Evolutionary conservation across 2,888 invertebrate genomes (phyloP), one percentile per base, ranked within the genome.

Genomic region (Trissoscelio sp.): DNA sequence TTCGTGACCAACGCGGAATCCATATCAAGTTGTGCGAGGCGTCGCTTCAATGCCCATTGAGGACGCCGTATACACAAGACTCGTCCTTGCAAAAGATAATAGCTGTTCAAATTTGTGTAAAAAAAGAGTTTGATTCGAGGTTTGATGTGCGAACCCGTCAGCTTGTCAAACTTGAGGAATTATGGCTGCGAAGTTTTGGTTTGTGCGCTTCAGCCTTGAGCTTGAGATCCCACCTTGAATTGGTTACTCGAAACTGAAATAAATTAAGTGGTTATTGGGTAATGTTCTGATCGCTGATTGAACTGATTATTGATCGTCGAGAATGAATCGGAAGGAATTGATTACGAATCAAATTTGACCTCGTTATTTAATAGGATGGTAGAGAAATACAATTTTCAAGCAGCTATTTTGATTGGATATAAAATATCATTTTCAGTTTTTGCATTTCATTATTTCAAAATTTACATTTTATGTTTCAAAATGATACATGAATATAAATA

Each of bases 271-370:
- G 2, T 34, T 34, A 34, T 34, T 34, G 4, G 34, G 9, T 11
- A 34, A 16, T 37, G 4, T 34, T 34, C 34, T 34, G 9, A 34
- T 18, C 46, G 44, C n/a, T 46, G 46, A 14, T 31, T 28, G 16
- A 16, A 34, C 9, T 34, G 34, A 34, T 34, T 34, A 34, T 34
- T 14, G 24, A 46, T 31, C 46, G 44, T 62, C 28, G 16, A n/a
- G 42, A 39, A 22, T 60, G 60, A 60, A 60, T 42, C 42, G 34
- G 34, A 34, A 34, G 34, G 9, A 34, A 42, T 66, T 39, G 24
- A 66, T 53, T 39, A 39, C 37, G 20, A 37, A 14, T 28, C 11
- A 46, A 44, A 42, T 28, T 39, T 24, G 24, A 24, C 24, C 24
- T 24, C 24, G 24, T 24, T 24, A 24, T 20, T 4, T 24, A 24